Base-by-base conservation (phyloP, 2,113 vertebrate species). In the Parus major region DNA sequence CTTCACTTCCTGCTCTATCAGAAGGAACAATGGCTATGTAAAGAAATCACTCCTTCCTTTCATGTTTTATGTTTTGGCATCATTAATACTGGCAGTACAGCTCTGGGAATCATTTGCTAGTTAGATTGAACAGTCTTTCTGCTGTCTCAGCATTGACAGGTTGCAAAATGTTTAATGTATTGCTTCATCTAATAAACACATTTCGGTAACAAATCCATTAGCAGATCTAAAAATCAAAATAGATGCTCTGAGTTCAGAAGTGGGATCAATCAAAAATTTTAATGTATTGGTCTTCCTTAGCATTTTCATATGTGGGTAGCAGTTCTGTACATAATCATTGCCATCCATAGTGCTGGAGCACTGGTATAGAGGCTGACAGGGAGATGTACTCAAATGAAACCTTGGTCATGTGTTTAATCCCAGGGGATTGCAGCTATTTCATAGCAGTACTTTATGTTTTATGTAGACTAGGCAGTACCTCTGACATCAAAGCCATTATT, bases 81-180 rank as follows among this genome's bases (percentile, higher is more conserved):
- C 79, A 93, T 95, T 93, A 90, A 55, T 88, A 80, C 68, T 93
- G 87, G 75, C 87, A 78, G 82, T 42, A 73, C 27, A 63, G 63
- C 82, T 88, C 55, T 86, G 68, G 75, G 82, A 88, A 63, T 95
- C 59, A 59, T 88, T 82, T 94, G 33, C 64, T 70, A 24, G 33
- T 92, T 94, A 82, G 69, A 77, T 15, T 73, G 78, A 95, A 49
- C 46, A 66, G 50, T 82, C 29, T 80, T 31, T 82, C 55, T 85
- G 19, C 82, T 86, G 42, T 79, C 50, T 91, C 7, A 3, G 31
- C 75, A 52, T 63, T 88, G 89, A 82, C 68, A 82, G 75, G 33
- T 75, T 94, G 78, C 60, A 90, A 95, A 91, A 86, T 70, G 23
- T 90, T 94, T 73, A 85, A 91, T 92, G 33, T 76, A 85, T 87